A percentile compares a stretch with the other conserved stretches of the same genome.
Evolutionary conservation across 1,140 invertebrate species (phyloP).

Genomic region (Heliconius congener): DNA sequence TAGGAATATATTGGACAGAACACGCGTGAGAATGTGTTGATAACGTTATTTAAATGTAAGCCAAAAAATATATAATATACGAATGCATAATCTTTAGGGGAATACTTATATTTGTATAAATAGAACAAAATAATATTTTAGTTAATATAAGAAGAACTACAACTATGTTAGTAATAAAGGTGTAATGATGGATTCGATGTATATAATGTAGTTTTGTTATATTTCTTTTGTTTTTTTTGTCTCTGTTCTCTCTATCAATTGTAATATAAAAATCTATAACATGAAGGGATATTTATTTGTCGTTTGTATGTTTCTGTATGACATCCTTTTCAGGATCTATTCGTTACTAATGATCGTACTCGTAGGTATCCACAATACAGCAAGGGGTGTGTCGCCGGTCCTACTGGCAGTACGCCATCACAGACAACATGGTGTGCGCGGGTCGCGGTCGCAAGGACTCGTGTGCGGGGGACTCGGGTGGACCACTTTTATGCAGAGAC

Average conservation of each 20-base stretch:
- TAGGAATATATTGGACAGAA: neutral
- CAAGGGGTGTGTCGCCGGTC: constrained; percentile 89
- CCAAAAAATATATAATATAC: neutral
- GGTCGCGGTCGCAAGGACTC: constrained; percentile 91
- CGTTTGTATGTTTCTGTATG: no score
- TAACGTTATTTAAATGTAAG: neutral
- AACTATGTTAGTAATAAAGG: neutral
- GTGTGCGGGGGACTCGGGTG: constrained; percentile 94
- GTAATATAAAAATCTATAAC: no score
- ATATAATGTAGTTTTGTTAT: neutral
- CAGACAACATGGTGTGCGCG: constrained; percentile 95
- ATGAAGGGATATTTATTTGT: no score
- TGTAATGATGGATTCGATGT: neutral
- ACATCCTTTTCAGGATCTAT: neutral
- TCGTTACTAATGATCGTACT: constrained; percentile 58
- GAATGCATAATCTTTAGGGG: neutral
- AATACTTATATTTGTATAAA: neutral
- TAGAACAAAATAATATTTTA: neutral
- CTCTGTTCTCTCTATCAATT: no score
- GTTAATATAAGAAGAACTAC: neutral
- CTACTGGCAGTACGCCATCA: constrained; percentile 90
- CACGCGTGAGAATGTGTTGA: neutral
- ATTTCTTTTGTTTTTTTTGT: neutral
- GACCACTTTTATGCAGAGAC: constrained; percentile 89
- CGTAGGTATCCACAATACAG: constrained; percentile 90